A percentile compares a stretch with the other conserved stretches of the same genome.
phyloP scores from a whole-genome alignment of 2,888 invertebrate genomes.

The Branchellion lobata region DNA sequence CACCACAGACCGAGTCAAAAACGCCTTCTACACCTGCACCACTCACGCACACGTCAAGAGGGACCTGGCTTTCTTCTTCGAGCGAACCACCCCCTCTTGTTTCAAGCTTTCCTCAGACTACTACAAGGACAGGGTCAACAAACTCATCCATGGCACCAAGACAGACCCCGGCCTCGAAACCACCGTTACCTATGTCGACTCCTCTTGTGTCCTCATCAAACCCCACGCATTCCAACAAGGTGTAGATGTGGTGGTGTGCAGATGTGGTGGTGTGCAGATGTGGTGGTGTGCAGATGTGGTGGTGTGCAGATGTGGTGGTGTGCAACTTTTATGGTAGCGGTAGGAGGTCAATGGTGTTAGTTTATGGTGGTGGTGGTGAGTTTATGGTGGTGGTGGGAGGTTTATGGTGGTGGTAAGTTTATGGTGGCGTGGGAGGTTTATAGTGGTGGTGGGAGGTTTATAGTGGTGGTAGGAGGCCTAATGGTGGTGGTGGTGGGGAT shows the following conservation, averaged over 20 bases:
- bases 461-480: too few species aligned
- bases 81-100: constrained; percentile 65
- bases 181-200: constrained; percentile 59
- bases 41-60: not conserved
- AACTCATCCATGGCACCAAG: not conserved
- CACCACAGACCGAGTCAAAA: not conserved
- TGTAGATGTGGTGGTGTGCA: constrained; percentile 57
- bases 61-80: constrained; percentile 66
- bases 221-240: constrained; percentile 82
- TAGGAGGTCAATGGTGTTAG: too few species aligned
- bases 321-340: too few species aligned
- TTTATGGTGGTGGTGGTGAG: too few species aligned
- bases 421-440: too few species aligned
- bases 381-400: too few species aligned
- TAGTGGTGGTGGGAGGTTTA: too few species aligned
- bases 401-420: too few species aligned
- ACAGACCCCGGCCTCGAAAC: constrained; percentile 52
- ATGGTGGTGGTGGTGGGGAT: too few species aligned
- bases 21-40: not conserved
- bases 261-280: too few species aligned
- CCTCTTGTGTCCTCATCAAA: constrained; percentile 74
- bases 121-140: constrained; percentile 46
- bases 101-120: constrained; percentile 64
- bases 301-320: too few species aligned
- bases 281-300: too few species aligned